Percentiles rank a stretch among this genome's conserved stretches.
These are phyloP conservation scores for Boloria euphrosyne DNA, from an alignment of 2,888 invertebrate species.

Conservation along the genomic window DNA sequence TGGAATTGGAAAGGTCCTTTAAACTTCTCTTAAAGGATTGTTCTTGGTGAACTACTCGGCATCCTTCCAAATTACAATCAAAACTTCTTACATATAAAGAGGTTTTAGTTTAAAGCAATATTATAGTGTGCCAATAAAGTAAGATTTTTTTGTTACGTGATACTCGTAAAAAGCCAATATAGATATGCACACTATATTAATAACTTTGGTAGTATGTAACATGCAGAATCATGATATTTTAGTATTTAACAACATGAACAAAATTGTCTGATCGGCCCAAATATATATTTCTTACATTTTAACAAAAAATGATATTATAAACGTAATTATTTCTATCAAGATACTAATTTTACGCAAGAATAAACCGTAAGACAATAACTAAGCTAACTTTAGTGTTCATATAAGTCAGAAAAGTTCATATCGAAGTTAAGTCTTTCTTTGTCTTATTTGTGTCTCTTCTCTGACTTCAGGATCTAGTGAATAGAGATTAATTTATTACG, in stretches of 20 bases:
- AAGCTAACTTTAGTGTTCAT: constrained; percentile 10
- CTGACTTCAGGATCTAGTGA: constrained; percentile 56
- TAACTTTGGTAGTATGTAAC: not conserved
- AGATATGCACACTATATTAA: not conserved
- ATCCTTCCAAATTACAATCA: constrained; percentile 33
- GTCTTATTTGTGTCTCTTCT: constrained; percentile 58
- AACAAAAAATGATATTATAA: no score
- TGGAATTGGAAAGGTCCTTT: constrained; percentile 39
- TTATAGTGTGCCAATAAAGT: constrained; percentile 13
- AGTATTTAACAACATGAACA: no score
- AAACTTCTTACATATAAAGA: constrained; percentile 30
- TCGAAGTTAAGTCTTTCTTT: constrained; percentile 55
- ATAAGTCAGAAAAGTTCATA: constrained; percentile 36
- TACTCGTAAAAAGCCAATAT: constrained; percentile 10
- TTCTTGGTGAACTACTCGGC: constrained; percentile 39
- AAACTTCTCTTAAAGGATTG: constrained; percentile 39
- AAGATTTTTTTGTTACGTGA: constrained; percentile 5
- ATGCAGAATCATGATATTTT: no score
- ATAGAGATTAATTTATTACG: constrained; percentile 81
- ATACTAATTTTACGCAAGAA: not conserved
- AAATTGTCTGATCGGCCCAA: no score
- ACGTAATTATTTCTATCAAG: not conserved
- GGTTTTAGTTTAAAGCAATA: constrained; percentile 21
- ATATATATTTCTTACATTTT: no score
- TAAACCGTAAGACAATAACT: not conserved